Base-by-base conservation (phyloP, 2,113 vertebrate species). In the Papio anubis region DNA sequence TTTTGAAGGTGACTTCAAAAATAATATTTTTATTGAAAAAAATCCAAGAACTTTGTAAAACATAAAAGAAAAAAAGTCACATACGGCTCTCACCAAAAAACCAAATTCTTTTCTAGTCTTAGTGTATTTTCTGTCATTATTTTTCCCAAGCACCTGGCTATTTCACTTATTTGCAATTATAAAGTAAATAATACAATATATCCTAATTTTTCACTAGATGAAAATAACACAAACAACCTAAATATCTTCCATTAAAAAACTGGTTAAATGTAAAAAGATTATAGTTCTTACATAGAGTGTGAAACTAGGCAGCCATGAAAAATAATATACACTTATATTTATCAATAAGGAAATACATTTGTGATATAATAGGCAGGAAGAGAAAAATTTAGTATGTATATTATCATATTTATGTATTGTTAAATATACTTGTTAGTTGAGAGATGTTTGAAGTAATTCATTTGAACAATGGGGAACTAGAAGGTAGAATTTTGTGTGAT, bases 181-280 rank as follows among this genome's bases (percentile, higher is more conserved):
- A 92, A 73, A 89, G 45, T 57, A 61, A 7, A 81, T 55, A n/a
- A 27, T 57, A 90, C 6, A 72, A 68, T 50, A 23, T 76, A 76
- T 4, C 21, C 30, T 79, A 92, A 66, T 73, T 82, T 88, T 84
- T 94, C 32, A 85, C 30, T 88, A 94, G 64, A 94, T 76, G 17
- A 94, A 94, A 96, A 50, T 16, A 92, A 97, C 27, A 68, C 16
- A 64, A 59, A 93, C 13, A 88, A 95, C 43, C 50, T 91, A 70
- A 66, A 30, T 16, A 88, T 57, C 35, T 92, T 18, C 43, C 38
- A 91, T 59, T 87, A 95, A 88, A 66, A 83, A 94, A 81, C 3
- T 66, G 8, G 30, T 81, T 82, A 82, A 84, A 95, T 27, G 12
- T 73, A 78, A 94, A 81, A 12, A 93, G 13, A 45, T 4, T 76